These are phyloP conservation scores for Eurytoma adleriae DNA, from an alignment of 2,888 invertebrate genomes.

Conservation along the genomic window DNA sequence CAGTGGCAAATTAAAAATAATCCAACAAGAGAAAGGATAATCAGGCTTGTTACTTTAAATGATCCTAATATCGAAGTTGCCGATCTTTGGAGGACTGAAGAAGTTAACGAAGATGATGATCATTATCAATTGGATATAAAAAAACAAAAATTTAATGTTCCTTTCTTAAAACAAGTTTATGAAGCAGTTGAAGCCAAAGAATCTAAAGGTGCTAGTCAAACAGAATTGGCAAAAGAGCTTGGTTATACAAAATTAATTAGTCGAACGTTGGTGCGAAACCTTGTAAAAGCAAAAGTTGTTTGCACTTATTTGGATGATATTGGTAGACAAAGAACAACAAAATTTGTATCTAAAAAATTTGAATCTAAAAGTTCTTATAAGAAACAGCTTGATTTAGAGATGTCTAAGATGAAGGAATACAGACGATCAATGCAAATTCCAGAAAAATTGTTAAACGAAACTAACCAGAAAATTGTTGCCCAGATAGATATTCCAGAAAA, in stretches of 20 bases:
- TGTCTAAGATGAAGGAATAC: conserved; percentile 69
- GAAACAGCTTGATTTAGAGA: conserved; percentile 69
- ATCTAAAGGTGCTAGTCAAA: conserved; percentile 78
- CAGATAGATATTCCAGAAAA: background rate
- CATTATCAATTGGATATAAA: conserved; percentile 63
- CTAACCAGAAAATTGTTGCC: background rate
- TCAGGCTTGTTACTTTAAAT: conserved; percentile 79
- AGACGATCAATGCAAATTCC: conserved; percentile 38
- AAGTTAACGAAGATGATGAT: conserved; percentile 75
- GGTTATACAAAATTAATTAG: conserved; percentile 76
- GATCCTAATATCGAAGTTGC: conserved; percentile 78
- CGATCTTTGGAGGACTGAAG: conserved; percentile 77
- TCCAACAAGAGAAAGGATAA: conserved; percentile 75
- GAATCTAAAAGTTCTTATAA: conserved; percentile 68
- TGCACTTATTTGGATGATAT: conserved; percentile 78
- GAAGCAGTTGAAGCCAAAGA: conserved; percentile 76
- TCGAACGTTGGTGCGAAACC: conserved; percentile 76
- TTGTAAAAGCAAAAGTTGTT: conserved; percentile 75
- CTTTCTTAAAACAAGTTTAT: conserved; percentile 77
- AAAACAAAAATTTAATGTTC: conserved; percentile 67
- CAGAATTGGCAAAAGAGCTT: conserved; percentile 73
- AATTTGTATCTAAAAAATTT: conserved; percentile 74
- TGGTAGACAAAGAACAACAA: conserved; percentile 78
- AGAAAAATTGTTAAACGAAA: conserved; percentile 33
- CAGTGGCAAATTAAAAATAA: conserved; percentile 78